Conservation (phyloP, 2,888 invertebrate genomes). For the Scotopteryx bipunctaria region DNA sequence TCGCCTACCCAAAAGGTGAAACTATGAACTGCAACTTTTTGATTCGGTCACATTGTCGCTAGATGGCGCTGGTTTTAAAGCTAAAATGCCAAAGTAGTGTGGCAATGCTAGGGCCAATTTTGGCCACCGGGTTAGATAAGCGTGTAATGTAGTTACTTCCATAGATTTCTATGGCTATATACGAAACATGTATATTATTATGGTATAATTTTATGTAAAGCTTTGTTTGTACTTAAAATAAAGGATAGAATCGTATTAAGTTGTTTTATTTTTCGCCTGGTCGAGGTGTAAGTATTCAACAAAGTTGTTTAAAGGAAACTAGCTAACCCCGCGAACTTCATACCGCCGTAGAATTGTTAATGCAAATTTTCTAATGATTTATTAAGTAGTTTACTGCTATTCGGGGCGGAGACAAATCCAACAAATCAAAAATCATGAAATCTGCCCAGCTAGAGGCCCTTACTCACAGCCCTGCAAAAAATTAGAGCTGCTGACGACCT, state of each 20-base stretch:
- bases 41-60: constrained; percentile 6
- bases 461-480: no score
- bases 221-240: constrained; percentile 43
- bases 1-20: no score
- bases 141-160: constrained; percentile 20
- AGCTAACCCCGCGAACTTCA: no score
- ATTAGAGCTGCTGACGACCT: no score
- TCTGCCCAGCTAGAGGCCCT: no score
- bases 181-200: constrained; percentile 33
- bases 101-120: constrained; percentile 2
- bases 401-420: no score
- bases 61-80: constrained; percentile 13
- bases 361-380: no score
- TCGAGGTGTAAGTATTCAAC: no score
- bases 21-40: constrained; percentile 6
- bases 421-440: no score
- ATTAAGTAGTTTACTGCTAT: no score
- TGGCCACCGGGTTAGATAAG: constrained; percentile 12
- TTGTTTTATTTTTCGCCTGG: constrained; percentile 32
- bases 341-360: no score
- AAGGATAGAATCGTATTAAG: constrained; percentile 31
- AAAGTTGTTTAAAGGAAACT: no score
- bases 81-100: constrained; percentile 15
- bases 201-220: constrained; percentile 38
- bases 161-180: constrained; percentile 20